Base-by-base conservation (phyloP, 1,140 invertebrate species). In the Papilio dardanus region DNA sequence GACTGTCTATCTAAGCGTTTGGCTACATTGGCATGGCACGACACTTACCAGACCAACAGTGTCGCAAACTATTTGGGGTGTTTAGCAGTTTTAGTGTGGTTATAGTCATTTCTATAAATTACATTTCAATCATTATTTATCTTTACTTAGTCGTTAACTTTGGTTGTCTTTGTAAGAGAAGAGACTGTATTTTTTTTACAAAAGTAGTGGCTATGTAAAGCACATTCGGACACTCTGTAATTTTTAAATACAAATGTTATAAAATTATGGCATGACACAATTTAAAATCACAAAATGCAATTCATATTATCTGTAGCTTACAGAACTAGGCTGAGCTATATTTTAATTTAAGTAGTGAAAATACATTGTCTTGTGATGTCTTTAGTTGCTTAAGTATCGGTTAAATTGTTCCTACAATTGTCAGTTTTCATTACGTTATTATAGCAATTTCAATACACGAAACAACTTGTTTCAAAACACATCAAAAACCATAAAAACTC, bases 1-100 rank as follows among this genome's bases (percentile, higher is more conserved):
- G 82, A 83, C 79, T 81, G 90, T 83, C 83, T 88, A 80, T 85
- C 79, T 84, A 76, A 89, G 86, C 87, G 88, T 91, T 91, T 89
- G 88, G 90, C 89, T 92, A 88, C 83, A 89, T 88, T 88, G 82
- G 92, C 92, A 92, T 92, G 91, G 87, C 90, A 93, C 90, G 84
- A 90, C 86, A 88, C 87, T 83, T 80, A 86, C 80, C 77, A 84
- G 71, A 82, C 76, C 79, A 77, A 68, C 74, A 75, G 80, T 87
- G 85, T 90, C 86, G 81, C 81, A 75, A 77, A 81, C 75, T 83
- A 62, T 54, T 8, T 24, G 54, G 83, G 83, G 80, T 84, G 85
- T 79, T 80, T 84, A 80, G 80, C 77, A 74, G 58, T 79, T 71
- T 76, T 81, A 46, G 66, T 76, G 33, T 74, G 73, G 76, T 77